These are phyloP conservation scores for Fragum fragum DNA, from an alignment of 2,888 invertebrate genomes.

Conservation along the genomic window DNA sequence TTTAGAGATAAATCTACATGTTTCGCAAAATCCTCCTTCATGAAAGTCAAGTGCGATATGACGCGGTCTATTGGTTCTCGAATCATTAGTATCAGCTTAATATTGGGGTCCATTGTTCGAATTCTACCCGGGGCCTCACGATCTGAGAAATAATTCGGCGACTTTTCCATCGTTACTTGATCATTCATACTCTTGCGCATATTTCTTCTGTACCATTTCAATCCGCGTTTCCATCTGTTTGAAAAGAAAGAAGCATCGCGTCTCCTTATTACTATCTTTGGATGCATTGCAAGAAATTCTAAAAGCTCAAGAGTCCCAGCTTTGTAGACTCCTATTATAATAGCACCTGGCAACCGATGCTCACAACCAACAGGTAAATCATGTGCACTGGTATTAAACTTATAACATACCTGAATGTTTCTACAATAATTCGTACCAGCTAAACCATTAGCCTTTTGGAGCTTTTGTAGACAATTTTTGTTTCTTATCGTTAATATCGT, in stretches of 20 bases:
- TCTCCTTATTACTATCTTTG: slow-evolving; percentile 95
- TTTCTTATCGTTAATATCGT: no score
- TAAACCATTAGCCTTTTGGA: no score
- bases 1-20: no score
- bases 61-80: slow-evolving; percentile 97
- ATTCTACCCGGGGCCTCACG: slow-evolving; percentile 97
- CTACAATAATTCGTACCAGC: no score
- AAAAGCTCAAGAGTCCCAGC: slow-evolving; percentile 87
- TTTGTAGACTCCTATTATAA: slow-evolving; percentile 87
- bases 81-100: slow-evolving; percentile 95
- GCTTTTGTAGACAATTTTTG: no score
- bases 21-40: no score
- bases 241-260: slow-evolving; percentile 96
- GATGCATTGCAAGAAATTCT: slow-evolving; percentile 85
- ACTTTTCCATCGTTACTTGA: slow-evolving; percentile 98
- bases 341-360: slow-evolving; percentile 82
- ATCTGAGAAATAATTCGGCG: slow-evolving; percentile 98
- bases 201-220: slow-evolving; percentile 95
- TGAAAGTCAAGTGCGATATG: slow-evolving; percentile 97
- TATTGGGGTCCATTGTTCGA: slow-evolving; percentile 96
- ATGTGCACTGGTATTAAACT: neutral
- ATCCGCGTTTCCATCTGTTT: slow-evolving; percentile 93
- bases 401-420: no score
- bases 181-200: slow-evolving; percentile 95
- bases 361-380: neutral